phyloP scores from a whole-genome alignment of 2,888 invertebrate species.

The Panopea generosa region DNA sequence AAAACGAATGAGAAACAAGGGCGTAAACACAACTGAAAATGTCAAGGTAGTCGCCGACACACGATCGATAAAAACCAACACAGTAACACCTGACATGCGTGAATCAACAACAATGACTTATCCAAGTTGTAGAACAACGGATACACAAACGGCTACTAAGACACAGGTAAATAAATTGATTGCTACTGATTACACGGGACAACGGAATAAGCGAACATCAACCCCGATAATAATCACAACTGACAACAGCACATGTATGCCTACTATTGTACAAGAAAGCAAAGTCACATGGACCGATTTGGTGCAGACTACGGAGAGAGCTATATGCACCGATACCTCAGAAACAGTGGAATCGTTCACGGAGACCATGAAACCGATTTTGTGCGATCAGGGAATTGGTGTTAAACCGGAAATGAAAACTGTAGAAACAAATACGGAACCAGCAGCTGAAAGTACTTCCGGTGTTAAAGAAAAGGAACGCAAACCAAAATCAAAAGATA shows the following conservation, averaged over 20 bases:
- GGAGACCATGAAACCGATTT: slow-evolving; percentile 60
- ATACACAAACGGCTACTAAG: slow-evolving; percentile 67
- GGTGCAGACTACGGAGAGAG: slow-evolving; percentile 73
- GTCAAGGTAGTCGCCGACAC: slow-evolving; percentile 65
- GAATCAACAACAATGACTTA: slow-evolving; percentile 64
- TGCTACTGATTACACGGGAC: slow-evolving; percentile 71
- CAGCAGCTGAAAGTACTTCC: slow-evolving; percentile 22
- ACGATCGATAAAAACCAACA: slow-evolving; percentile 65
- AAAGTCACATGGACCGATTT: slow-evolving; percentile 74
- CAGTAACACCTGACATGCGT: slow-evolving; percentile 36
- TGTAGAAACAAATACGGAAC: slow-evolving; percentile 67
- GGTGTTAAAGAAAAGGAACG: slow-evolving; percentile 40
- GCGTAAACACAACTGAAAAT: slow-evolving; percentile 67
- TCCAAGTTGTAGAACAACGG: slow-evolving; percentile 51
- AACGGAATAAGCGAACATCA: slow-evolving; percentile 69
- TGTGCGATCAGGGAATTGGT: slow-evolving; percentile 65
- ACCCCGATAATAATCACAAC: slow-evolving; percentile 65
- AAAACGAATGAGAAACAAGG: slow-evolving; percentile 51
- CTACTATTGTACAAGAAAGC: slow-evolving; percentile 61
- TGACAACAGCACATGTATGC: slow-evolving; percentile 73
- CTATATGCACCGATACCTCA: slow-evolving; percentile 66
- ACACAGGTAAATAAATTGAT: slow-evolving; percentile 53
- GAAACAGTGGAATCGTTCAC: slow-evolving; percentile 65
- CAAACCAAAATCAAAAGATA: slow-evolving; percentile 52
- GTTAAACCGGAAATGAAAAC: slow-evolving; percentile 61